Evolutionary conservation across 2,888 invertebrate species (phyloP), one percentile per base, ranked within the genome.

Genomic region (Deroplatys truncata): DNA sequence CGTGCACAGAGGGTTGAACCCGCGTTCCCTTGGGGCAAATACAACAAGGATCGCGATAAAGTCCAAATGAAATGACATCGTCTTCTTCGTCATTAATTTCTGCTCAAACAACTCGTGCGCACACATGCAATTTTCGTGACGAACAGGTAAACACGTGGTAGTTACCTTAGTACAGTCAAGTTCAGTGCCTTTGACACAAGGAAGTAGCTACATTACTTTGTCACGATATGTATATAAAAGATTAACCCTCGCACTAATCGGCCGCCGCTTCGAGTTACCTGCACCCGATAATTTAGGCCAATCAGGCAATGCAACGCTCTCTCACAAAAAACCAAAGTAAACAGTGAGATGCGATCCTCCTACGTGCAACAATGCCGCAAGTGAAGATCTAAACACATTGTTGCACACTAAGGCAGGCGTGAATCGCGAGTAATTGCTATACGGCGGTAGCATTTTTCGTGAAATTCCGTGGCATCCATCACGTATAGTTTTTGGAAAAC

Each of bases 101-200:
- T 56, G 20, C 56, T 56, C 10, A 49, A 15, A 49, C 4, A 25
- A 9, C n/a, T n/a, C n/a, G n/a, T n/a, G n/a, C n/a, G n/a, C 49
- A 43, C 25, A 43, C 25, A 87, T 87, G 87, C 35, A 87, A 87
- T 87, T 83, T 87, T 87, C 87, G 87, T 87, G 87, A 87, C 83
- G 82, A 43, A 7, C 56, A 87, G 43, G 87, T 87, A 87, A 87
- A 87, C n/a, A 87, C n/a, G 87, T 87, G 87, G 83, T 83, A 35
- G 87, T 87, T 87, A 87, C 31, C 35, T 87, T 35, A 8, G 56
- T 56, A 56, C 56, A 56, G 49, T 49, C n/a, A n/a, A n/a, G n/a
- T n/a, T n/a, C 49, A 49, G 56, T 25, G 16, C 56, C 20, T 25
- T 43, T 13, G 43, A 43, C 43, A 43, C 5, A 31, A 31, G 31